Percentiles rank a stretch among this genome's conserved stretches.
Evolutionary conservation across 2,113 vertebrate species (phyloP).

Genomic region (Callopanchax toddi): DNA sequence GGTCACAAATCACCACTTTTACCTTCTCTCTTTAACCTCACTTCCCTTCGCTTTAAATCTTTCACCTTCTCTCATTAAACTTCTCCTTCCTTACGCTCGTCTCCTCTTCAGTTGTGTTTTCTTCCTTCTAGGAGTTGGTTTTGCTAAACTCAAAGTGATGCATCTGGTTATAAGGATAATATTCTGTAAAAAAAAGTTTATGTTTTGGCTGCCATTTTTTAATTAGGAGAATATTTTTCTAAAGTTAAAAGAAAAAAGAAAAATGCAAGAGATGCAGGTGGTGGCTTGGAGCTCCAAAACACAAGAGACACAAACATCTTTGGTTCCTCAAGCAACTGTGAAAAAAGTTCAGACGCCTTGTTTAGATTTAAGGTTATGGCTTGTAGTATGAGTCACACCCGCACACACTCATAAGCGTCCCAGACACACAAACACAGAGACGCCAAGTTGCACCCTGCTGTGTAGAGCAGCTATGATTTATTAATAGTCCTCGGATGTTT

Average conservation of each 20-base stretch:
- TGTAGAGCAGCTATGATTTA: conserved; percentile 45
- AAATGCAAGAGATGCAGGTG: conserved; percentile 10
- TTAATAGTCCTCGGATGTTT: conserved; percentile 59
- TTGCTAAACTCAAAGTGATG: background rate
- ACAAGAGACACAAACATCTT: conserved; percentile 9
- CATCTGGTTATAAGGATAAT: too few relatives aligned
- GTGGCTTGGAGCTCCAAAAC: conserved; percentile 4
- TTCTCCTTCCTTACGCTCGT: background rate
- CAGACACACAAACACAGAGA: conserved; percentile 33
- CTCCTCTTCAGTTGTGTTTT: background rate
- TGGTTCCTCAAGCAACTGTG: background rate
- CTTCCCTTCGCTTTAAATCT: conserved; percentile 44
- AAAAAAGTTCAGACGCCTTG: conserved; percentile 11
- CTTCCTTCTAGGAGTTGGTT: background rate
- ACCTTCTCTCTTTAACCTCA: conserved; percentile 43
- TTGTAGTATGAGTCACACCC: background rate
- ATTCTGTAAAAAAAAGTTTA: too few relatives aligned
- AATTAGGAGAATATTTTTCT: conserved; percentile 7
- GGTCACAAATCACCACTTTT: conserved; percentile 57
- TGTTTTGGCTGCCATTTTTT: conserved; percentile 14
- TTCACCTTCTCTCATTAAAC: conserved; percentile 4
- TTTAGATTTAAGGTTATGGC: conserved; percentile 32
- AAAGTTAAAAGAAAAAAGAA: conserved; percentile 9
- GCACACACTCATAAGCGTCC: background rate
- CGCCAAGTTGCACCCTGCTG: conserved; percentile 29